Percentiles rank a stretch among this genome's conserved stretches.
Conservation (phyloP, 2,888 invertebrate species). For the Xylocampa areola region DNA sequence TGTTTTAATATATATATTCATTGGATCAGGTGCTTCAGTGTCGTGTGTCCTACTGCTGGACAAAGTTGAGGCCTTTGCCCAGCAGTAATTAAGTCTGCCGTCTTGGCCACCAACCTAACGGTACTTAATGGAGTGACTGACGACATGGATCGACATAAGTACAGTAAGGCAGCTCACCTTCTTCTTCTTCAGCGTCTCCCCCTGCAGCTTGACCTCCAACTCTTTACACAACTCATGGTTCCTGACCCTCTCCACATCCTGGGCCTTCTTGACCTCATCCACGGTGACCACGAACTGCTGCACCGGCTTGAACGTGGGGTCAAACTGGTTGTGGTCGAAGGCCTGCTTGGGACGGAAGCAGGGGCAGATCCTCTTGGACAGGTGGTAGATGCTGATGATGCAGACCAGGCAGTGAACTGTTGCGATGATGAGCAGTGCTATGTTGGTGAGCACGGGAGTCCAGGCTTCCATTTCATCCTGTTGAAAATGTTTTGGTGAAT, state of each 20-base stretch:
- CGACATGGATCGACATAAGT: too few relatives aligned
- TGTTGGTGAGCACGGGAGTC: conserved; percentile 91
- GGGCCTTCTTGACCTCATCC: conserved; percentile 76
- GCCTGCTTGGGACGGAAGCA: conserved; percentile 87
- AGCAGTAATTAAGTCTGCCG: too few relatives aligned
- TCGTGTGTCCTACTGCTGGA: too few relatives aligned
- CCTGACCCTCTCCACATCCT: conserved; percentile 68
- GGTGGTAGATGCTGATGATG: conserved; percentile 87
- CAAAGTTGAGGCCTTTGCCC: too few relatives aligned
- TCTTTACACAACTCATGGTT: conserved; percentile 80
- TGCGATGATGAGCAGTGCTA: conserved; percentile 90
- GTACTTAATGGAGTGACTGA: too few relatives aligned
- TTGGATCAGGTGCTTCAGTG: too few relatives aligned
- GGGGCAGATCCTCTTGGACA: conserved; percentile 88
- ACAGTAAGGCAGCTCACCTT: conserved; percentile 63
- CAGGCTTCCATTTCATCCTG: conserved; percentile 89
- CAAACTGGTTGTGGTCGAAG: conserved; percentile 88
- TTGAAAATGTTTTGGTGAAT: conserved; percentile 36
- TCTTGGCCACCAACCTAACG: too few relatives aligned
- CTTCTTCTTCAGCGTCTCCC: conserved; percentile 76
- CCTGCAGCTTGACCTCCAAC: conserved; percentile 81
- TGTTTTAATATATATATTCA: too few relatives aligned
- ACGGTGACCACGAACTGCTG: conserved; percentile 79
- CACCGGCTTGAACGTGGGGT: conserved; percentile 75
- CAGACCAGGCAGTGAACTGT: conserved; percentile 89